Evolutionary conservation across 2,888 invertebrate species (phyloP).

Genomic region (Formica aserva): DNA sequence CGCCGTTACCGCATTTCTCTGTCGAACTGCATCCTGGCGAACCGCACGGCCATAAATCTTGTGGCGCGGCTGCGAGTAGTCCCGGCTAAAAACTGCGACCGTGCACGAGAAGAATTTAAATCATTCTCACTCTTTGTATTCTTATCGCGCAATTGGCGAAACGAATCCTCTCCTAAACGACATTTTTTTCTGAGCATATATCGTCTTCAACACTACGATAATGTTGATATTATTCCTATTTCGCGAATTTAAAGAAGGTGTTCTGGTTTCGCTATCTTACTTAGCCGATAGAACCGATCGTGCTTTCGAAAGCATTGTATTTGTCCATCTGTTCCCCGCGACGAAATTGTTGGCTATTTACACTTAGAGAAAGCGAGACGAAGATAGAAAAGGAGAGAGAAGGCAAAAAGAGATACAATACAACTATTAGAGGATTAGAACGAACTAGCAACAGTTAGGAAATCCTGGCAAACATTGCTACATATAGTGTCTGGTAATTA

Average conservation of each 20-base stretch:
- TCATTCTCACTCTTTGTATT: slow-evolving; percentile 30
- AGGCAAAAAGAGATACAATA: slow-evolving; percentile 22
- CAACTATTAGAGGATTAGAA: slow-evolving; percentile 44
- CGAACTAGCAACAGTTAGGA: slow-evolving; percentile 55
- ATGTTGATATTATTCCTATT: neutral
- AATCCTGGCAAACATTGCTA: slow-evolving; percentile 62
- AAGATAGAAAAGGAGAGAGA: slow-evolving; percentile 20
- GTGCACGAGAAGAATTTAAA: slow-evolving; percentile 35
- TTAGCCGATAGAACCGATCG: neutral
- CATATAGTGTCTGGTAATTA: slow-evolving; percentile 61
- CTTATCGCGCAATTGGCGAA: slow-evolving; percentile 31
- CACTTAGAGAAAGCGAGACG: slow-evolving; percentile 20
- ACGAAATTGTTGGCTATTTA: slow-evolving; percentile 6
- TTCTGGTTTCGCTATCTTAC: neutral
- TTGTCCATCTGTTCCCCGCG: slow-evolving; percentile 18
- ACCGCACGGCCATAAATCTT: slow-evolving; percentile 42
- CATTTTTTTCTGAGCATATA: neutral
- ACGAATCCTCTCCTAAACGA: neutral
- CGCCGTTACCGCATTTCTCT: slow-evolving; percentile 48
- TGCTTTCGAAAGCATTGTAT: neutral
- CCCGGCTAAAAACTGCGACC: slow-evolving; percentile 30
- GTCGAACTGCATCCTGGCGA: slow-evolving; percentile 20
- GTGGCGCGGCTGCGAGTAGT: slow-evolving; percentile 3
- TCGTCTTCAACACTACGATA: neutral
- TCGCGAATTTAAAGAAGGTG: neutral